Evolutionary conservation across 2,797 vertebrate species (phyloP).

Genomic region (Hapalemur alaotrensis): DNA sequence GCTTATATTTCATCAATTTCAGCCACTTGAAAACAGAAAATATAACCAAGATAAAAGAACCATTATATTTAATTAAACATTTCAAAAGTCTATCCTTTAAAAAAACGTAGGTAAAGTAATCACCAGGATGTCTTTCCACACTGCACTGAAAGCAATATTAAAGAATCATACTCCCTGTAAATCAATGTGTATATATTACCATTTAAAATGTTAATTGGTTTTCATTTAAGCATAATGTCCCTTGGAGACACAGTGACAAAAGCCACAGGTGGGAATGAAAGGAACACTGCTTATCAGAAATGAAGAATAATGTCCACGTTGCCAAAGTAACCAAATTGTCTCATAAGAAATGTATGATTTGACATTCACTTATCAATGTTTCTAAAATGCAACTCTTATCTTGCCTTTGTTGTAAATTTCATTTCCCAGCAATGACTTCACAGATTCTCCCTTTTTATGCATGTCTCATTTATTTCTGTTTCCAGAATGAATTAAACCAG

Average conservation of each 20-base stretch:
- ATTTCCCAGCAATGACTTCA: conserved; percentile 82
- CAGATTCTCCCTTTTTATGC: conserved; percentile 72
- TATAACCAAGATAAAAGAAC: not conserved
- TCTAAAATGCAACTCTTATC: conserved; percentile 81
- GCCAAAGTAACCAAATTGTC: conserved; percentile 81
- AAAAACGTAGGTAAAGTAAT: conserved; percentile 31
- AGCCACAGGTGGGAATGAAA: conserved; percentile 81
- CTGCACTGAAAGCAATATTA: conserved; percentile 60
- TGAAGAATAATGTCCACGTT: conserved; percentile 76
- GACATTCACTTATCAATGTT: conserved; percentile 81
- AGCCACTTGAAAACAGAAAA: not conserved
- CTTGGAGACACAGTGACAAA: conserved; percentile 79
- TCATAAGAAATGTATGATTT: conserved; percentile 80
- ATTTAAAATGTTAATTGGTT: conserved; percentile 81
- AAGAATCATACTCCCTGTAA: conserved; percentile 28
- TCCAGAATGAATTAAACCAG: conserved; percentile 56
- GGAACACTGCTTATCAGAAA: conserved; percentile 76
- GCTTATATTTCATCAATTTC: conserved; percentile 35
- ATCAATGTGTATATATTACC: conserved; percentile 72
- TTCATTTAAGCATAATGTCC: conserved; percentile 76
- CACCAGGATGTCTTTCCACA: conserved; percentile 45
- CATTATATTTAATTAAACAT: conserved; percentile 58
- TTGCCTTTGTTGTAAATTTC: conserved; percentile 75
- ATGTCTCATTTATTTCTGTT: conserved; percentile 73
- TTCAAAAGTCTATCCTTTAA: not conserved